Evolutionary conservation across 2,888 invertebrate genomes (phyloP).

Genomic region (Priocnemis perturbator): DNA sequence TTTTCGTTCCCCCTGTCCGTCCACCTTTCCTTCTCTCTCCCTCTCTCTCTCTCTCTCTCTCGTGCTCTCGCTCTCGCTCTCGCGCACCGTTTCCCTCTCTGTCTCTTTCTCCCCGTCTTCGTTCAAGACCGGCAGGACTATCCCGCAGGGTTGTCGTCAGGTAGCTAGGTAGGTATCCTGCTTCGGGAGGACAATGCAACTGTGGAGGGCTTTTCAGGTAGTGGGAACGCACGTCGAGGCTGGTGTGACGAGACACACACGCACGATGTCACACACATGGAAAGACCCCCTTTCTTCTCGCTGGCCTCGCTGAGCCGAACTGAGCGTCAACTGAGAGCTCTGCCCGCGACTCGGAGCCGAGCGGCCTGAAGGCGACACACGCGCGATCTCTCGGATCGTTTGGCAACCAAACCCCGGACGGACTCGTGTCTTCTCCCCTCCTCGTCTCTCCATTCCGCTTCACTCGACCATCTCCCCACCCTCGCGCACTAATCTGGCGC

Average conservation of each 20-base stretch:
- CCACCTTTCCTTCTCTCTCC: slow-evolving; percentile 7
- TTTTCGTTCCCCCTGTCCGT: background rate
- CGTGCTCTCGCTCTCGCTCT: background rate
- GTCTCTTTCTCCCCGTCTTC: slow-evolving; percentile 13
- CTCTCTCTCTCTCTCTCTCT: slow-evolving; percentile 18
- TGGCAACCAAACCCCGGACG: slow-evolving; percentile 57
- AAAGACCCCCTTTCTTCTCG: slow-evolving; percentile 71
- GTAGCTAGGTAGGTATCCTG: slow-evolving; percentile 23
- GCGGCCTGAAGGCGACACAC: slow-evolving; percentile 60
- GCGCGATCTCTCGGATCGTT: slow-evolving; percentile 77
- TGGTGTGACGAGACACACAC: slow-evolving; percentile 53
- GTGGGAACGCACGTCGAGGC: slow-evolving; percentile 1
- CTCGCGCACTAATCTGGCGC: slow-evolving; percentile 48
- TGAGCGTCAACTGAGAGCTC: slow-evolving; percentile 79
- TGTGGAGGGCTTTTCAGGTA: slow-evolving; percentile 12
- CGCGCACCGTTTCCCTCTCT: slow-evolving; percentile 10
- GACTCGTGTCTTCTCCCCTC: slow-evolving; percentile 43
- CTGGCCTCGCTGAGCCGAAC: slow-evolving; percentile 74
- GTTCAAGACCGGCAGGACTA: slow-evolving; percentile 28
- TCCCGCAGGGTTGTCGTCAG: slow-evolving; percentile 18
- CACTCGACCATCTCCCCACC: slow-evolving; percentile 7
- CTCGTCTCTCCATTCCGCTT: slow-evolving; percentile 56
- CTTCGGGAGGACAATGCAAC: slow-evolving; percentile 16
- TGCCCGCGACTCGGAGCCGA: slow-evolving; percentile 74
- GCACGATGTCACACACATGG: slow-evolving; percentile 54